Base-by-base conservation (phyloP, 2,113 vertebrate species). In the Eonycteris spelaea region DNA sequence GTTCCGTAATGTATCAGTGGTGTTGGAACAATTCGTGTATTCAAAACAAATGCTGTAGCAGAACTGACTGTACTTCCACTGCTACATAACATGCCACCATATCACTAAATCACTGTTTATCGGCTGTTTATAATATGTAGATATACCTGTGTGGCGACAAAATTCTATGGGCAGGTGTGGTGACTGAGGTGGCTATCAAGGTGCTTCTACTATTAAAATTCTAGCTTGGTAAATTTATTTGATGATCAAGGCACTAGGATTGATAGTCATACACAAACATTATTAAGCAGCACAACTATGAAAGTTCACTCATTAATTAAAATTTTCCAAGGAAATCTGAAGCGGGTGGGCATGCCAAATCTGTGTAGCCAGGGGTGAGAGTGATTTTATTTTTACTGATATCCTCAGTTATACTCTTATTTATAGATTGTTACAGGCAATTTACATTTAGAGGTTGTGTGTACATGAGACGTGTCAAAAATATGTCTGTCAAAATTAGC, bases 271-370 rank as follows among this genome's bases (percentile, higher is more conserved):
- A 30, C 2, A 24, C 10, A 79, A 57, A 48, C 78, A n/a, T 51
- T 77, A 40, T 13, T 85, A 53, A 35, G 55, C 48, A 74, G n/a
- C 22, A 94, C 22, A 94, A 71, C 70, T 80, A 8, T 77, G 67
- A 90, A 80, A 21, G 22, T 86, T 63, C 15, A 59, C 30, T 82
- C 30, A 35, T 15, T 91, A 83, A 55, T 67, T 43, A 77, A 45
- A 92, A 48, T 77, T 95, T 91, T 80, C 63, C 51, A 82, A 71
- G 75, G 91, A 92, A 73, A 73, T 90, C n/a, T 67, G 28, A 90
- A 94, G 59, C 61, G 79, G 61, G 0, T 77, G 14, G 35, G 4
- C 55, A 48, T 38, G 24, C 3, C 19, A 18, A 30, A 65, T 86
- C 11, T 91, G 12, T 55, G 3, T 71, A 86, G 40, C 61, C 83